Conservation (phyloP, 2,888 invertebrate species). For the Petrolisthes manimaculis region DNA sequence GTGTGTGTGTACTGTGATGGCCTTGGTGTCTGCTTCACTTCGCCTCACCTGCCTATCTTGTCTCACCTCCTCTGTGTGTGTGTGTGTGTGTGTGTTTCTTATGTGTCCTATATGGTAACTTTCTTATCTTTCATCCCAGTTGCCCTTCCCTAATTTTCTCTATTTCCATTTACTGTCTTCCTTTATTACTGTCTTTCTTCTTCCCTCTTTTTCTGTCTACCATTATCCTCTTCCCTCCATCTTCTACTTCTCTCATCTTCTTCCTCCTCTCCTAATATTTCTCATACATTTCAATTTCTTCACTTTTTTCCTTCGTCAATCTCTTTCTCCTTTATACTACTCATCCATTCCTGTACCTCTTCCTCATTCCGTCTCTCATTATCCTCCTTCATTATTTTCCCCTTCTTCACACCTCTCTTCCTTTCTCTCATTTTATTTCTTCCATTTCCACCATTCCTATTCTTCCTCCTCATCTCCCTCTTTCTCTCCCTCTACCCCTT, state of each 20-base stretch:
- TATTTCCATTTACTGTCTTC: neutral
- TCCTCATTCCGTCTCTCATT: no score
- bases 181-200: neutral
- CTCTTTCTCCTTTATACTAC: no score
- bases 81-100: no score
- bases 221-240: neutral
- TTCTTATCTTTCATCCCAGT: neutral
- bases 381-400: neutral
- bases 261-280: neutral
- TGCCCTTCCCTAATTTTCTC: neutral
- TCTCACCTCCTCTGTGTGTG: no score
- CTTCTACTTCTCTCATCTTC: neutral
- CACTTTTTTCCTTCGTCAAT: no score
- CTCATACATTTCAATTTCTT: no score
- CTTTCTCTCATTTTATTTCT: neutral
- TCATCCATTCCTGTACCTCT: no score
- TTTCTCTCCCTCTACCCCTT: neutral
- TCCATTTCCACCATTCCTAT: neutral
- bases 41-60: no score
- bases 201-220: neutral
- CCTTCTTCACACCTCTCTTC: neutral
- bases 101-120: neutral
- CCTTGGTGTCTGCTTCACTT: no score
- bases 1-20: no score
- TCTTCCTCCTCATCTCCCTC: neutral